phyloP scores from a whole-genome alignment of 2,797 vertebrate species.

The Periparus ater region DNA sequence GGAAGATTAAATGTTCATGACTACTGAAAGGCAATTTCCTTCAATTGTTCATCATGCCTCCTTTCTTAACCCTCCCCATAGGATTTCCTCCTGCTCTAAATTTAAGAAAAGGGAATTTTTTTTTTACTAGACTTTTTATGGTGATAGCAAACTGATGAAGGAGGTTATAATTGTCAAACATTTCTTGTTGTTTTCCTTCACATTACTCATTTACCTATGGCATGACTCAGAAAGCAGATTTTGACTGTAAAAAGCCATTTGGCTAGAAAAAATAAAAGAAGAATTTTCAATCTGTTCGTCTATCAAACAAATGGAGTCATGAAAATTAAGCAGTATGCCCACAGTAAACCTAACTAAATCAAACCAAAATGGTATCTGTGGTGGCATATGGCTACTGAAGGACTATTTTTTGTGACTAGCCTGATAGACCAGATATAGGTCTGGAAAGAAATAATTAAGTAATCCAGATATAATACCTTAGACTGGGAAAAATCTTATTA shows the following conservation, averaged over 20 bases:
- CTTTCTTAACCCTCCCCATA: not conserved
- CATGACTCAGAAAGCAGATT: not conserved
- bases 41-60: constrained; percentile 19
- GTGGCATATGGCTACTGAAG: not conserved
- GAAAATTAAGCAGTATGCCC: not conserved
- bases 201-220: not conserved
- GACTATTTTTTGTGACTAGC: not conserved
- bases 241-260: not conserved
- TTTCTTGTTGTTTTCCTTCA: not conserved
- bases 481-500: not conserved
- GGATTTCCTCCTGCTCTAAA: constrained; percentile 30
- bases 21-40: constrained; percentile 41
- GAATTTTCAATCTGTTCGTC: not conserved
- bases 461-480: not conserved
- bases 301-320: not conserved
- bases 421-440: not conserved
- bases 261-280: not conserved
- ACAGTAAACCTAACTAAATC: not conserved
- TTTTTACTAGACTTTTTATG: not conserved
- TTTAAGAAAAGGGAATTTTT: not conserved
- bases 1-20: constrained; percentile 28
- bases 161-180: not conserved
- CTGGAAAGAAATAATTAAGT: not conserved
- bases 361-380: not conserved
- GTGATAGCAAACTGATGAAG: not conserved